phyloP scores from a whole-genome alignment of 2,113 vertebrate species.

The Petaurus breviceps region DNA sequence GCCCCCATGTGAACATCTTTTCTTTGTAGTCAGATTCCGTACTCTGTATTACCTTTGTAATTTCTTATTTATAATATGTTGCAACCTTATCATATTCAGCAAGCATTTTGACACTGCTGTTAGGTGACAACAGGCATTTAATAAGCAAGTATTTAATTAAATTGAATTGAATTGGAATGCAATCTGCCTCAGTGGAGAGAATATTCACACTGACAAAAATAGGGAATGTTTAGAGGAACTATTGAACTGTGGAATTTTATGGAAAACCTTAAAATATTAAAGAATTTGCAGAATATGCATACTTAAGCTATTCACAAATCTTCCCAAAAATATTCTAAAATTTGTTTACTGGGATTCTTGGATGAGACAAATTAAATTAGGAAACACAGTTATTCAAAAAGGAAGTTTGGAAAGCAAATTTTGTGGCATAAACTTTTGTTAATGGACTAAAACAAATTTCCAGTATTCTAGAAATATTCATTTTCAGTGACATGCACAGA shows the following conservation, averaged over 20 bases:
- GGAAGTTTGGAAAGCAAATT: background rate
- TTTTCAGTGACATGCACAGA: conserved; percentile 11
- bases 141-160: background rate
- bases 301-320: background rate
- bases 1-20: background rate
- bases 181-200: background rate
- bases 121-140: background rate
- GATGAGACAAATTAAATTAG: background rate
- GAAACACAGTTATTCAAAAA: conserved; percentile 29
- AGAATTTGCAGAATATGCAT: background rate
- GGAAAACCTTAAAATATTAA: conserved; percentile 7
- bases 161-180: background rate
- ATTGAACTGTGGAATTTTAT: background rate
- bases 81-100: background rate
- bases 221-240: background rate
- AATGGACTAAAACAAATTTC: background rate
- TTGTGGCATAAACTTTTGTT: background rate
- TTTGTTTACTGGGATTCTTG: background rate
- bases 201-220: background rate
- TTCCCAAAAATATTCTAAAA: background rate
- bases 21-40: background rate
- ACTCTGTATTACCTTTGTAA: background rate
- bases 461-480: background rate
- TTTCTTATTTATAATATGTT: background rate
- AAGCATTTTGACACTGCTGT: background rate